These are phyloP conservation scores for Cricetomys ansorgei DNA, from an alignment of 2,113 vertebrate genomes.

Conservation along the genomic window DNA sequence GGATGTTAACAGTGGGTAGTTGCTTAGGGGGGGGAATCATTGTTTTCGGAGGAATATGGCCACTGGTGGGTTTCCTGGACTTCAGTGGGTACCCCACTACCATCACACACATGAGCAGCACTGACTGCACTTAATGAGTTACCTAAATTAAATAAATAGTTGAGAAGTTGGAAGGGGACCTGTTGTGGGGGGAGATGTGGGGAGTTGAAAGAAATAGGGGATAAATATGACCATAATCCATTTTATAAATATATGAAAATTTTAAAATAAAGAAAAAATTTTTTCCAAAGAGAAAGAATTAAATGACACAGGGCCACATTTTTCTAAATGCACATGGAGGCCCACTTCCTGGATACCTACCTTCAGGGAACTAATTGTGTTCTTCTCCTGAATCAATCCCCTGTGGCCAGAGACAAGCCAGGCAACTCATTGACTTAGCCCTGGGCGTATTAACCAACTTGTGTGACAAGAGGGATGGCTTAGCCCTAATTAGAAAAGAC, in stretches of 20 bases:
- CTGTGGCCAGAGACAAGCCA: neutral
- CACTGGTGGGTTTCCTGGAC: neutral
- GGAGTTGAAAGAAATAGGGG: neutral
- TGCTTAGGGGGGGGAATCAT: neutral
- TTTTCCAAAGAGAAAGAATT: neutral
- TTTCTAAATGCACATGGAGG: neutral
- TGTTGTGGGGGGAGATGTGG: neutral
- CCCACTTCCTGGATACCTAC: neutral
- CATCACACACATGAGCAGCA: neutral
- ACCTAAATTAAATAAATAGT: too few species aligned
- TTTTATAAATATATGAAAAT: neutral
- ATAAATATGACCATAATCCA: neutral
- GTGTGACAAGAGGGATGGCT: neutral
- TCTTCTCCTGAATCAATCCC: neutral
- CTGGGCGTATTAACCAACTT: neutral
- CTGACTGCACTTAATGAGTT: neutral
- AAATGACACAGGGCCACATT: neutral
- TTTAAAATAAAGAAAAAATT: neutral
- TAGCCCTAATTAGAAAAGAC: neutral
- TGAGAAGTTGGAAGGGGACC: neutral
- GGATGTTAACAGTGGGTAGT: neutral
- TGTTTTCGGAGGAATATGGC: neutral
- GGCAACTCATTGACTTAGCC: neutral
- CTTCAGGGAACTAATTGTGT: neutral
- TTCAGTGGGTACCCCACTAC: too few species aligned